Conservation (phyloP, 2,888 invertebrate species). For the Netelia fuscicornis region DNA sequence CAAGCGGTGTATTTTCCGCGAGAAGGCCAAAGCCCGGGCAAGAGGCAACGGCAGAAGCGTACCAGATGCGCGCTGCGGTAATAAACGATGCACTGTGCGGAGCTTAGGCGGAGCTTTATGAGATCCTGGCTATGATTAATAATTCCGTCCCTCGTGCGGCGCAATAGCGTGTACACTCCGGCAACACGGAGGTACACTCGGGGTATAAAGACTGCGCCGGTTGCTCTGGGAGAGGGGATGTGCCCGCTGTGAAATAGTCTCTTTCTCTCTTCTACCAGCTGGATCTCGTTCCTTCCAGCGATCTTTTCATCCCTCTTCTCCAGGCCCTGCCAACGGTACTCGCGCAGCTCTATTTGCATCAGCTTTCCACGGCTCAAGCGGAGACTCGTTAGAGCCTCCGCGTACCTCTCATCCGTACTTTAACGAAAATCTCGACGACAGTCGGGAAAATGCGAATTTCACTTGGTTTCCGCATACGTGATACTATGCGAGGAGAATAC, state of each 20-base stretch:
- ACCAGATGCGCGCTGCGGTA: slow-evolving; percentile 69
- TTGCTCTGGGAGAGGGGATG: slow-evolving; percentile 3
- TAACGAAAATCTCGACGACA: slow-evolving; percentile 51
- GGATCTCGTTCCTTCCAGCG: slow-evolving; percentile 6
- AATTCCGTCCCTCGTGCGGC: slow-evolving; percentile 75
- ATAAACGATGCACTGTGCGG: slow-evolving; percentile 80
- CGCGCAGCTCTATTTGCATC: slow-evolving; percentile 2
- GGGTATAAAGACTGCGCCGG: neutral
- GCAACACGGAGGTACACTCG: slow-evolving; percentile 22
- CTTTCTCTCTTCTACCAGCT: slow-evolving; percentile 4
- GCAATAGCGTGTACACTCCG: slow-evolving; percentile 43
- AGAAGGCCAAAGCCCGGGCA: slow-evolving; percentile 72
- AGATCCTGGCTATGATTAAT: slow-evolving; percentile 83
- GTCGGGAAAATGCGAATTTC: slow-evolving; percentile 22
- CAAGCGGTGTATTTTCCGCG: slow-evolving; percentile 74
- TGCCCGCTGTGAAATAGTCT: slow-evolving; percentile 29
- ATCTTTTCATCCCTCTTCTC: slow-evolving; percentile 27
- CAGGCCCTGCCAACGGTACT: too few relatives aligned
- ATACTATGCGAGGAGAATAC: neutral
- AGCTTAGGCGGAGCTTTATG: slow-evolving; percentile 83
- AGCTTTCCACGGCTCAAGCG: slow-evolving; percentile 33
- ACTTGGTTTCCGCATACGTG: slow-evolving; percentile 12
- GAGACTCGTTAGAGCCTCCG: slow-evolving; percentile 43
- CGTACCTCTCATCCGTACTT: slow-evolving; percentile 34
- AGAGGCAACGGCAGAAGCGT: slow-evolving; percentile 68